These are phyloP conservation scores for Triplophysa rosa DNA, from an alignment of 2,113 vertebrate species.

Conservation along the genomic window DNA sequence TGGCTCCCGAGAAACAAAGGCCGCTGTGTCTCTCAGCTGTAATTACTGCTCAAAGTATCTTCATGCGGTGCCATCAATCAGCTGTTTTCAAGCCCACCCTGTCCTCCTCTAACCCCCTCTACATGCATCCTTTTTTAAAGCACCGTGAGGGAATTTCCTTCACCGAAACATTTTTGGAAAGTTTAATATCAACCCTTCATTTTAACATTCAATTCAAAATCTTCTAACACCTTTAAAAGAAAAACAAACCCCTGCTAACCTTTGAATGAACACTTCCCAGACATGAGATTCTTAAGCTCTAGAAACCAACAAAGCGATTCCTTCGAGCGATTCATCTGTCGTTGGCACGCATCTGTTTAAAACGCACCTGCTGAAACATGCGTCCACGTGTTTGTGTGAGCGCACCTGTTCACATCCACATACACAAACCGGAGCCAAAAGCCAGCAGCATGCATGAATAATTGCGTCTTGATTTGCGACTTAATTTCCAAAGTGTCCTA, in stretches of 20 bases:
- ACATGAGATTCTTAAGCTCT: too few species aligned
- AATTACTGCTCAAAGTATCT: slow-evolving; percentile 62
- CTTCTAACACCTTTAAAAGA: too few species aligned
- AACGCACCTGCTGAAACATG: slow-evolving; percentile 13
- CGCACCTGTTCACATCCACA: slow-evolving; percentile 18
- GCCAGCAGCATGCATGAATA: slow-evolving; percentile 48
- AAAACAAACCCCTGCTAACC: too few species aligned
- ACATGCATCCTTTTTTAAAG: slow-evolving; percentile 28
- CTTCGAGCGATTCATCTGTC: slow-evolving; percentile 10
- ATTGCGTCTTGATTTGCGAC: slow-evolving; percentile 60
- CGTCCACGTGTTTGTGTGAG: not conserved
- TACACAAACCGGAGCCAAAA: not conserved
- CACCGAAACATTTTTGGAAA: not conserved
- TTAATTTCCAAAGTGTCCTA: slow-evolving; percentile 46
- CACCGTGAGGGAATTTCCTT: not conserved
- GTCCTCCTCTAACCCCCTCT: slow-evolving; percentile 24
- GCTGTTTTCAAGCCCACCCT: not conserved
- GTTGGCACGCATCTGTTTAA: not conserved
- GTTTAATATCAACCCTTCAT: too few species aligned
- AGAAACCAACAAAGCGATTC: too few species aligned
- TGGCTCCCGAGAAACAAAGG: slow-evolving; percentile 59
- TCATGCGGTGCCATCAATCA: slow-evolving; percentile 29
- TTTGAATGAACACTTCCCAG: not conserved
- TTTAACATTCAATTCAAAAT: too few species aligned
- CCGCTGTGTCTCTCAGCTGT: slow-evolving; percentile 58